Evolutionary conservation across 2,888 invertebrate genomes (phyloP), one percentile per base, ranked within the genome.

Genomic region (Eupithecia exiguata): DNA sequence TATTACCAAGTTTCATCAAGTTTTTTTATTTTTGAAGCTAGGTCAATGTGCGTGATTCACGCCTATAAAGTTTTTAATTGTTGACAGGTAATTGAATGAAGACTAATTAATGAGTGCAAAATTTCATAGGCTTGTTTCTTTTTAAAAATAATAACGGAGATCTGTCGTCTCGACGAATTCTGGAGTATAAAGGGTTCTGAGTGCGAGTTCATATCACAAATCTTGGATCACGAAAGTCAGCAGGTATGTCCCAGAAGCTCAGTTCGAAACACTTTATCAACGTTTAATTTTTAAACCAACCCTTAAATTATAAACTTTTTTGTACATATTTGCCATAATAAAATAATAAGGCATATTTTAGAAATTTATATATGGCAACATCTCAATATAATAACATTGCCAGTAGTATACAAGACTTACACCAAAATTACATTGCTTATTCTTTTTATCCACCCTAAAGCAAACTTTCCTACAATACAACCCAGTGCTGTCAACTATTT

Each of bases 341-440:
- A 63, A 43, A 63, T 68, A 66, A 40, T 69, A 69, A 69, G 68
- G 72, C 75, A 72, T 69, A 77, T 77, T 68, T 76, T 76, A 77
- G 69, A 78, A 77, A 72, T 74, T 74, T 71, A 74, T 18, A 71
- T 71, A 74, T 78, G 76, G 75, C 74, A 78, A 80, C 73, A 79
- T 77, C 77, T 72, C 68, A 69, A 71, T 75, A 72, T 69, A 71
- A 65, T 63, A 70, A 74, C 30, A 68, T 75, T 75, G 75, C 75
- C 75, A 75, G 70, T 18, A 46, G 5, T 72, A 69, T 68, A 71
- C 46, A 69, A 71, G 40, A 73, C 58, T 66, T 36, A 58, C 63
- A 72, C 65, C 62, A 62, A 63, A 66, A 68, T 25, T 43, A 66
- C 61, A 46, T 53, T 58, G 14, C 25, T 58, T 58, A 5, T 58